Evolutionary conservation across 2,888 invertebrate genomes (phyloP).

Genomic region (Gandaritis pyraliata): DNA sequence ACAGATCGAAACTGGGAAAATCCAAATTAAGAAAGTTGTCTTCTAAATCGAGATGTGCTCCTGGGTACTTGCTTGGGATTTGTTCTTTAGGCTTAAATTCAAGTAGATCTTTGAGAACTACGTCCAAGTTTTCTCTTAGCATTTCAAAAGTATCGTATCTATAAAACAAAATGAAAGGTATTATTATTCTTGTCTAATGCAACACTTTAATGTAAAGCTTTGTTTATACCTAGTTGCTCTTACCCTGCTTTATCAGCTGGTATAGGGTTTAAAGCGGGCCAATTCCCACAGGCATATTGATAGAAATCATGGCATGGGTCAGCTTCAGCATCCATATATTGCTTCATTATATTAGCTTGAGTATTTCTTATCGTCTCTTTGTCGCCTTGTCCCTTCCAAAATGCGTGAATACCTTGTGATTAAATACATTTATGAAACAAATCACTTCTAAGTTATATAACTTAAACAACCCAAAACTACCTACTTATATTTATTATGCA

Average conservation of each 20-base stretch:
- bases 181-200: not conserved
- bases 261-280: conserved; percentile 92
- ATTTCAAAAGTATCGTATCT: conserved; percentile 95
- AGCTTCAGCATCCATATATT: conserved; percentile 89
- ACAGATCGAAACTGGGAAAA: conserved; percentile 35
- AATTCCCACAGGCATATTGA: conserved; percentile 94
- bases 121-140: conserved; percentile 91
- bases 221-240: conserved; percentile 18
- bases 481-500: too few species aligned
- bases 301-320: conserved; percentile 94
- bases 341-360: conserved; percentile 89
- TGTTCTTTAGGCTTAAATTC: conserved; percentile 77
- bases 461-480: too few species aligned
- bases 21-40: conserved; percentile 56
- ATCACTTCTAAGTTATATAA: too few species aligned
- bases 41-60: conserved; percentile 61
- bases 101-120: conserved; percentile 87
- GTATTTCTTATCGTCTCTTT: conserved; percentile 82
- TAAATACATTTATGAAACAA: conserved; percentile 4
- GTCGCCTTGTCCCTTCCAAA: conserved; percentile 85
- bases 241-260: conserved; percentile 93
- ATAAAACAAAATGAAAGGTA: conserved; percentile 43
- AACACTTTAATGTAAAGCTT: not conserved
- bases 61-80: conserved; percentile 65
- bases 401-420: conserved; percentile 74